These are phyloP conservation scores for Lasioglossum figueresi DNA, from an alignment of 2,888 invertebrate species.

Conservation along the genomic window DNA sequence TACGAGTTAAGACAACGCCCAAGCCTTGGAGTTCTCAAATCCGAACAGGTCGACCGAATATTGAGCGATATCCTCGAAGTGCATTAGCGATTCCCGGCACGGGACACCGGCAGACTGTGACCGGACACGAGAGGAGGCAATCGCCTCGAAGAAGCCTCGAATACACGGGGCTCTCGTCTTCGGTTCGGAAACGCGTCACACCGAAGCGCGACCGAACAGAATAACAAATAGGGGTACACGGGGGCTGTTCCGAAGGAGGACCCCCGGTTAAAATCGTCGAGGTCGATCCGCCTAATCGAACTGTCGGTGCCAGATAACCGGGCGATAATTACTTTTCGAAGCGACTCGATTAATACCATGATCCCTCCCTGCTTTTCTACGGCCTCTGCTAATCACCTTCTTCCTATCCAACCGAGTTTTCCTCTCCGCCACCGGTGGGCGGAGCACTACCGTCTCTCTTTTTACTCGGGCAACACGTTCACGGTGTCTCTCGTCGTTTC, in stretches of 20 bases:
- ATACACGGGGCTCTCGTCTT: not conserved
- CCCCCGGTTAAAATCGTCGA: constrained; percentile 26
- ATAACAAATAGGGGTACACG: not conserved
- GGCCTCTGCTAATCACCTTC: constrained; percentile 44
- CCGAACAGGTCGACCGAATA: not conserved
- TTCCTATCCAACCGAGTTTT: constrained; percentile 29
- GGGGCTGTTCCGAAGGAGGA: not conserved
- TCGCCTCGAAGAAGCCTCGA: constrained; percentile 7
- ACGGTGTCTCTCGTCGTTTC: not conserved
- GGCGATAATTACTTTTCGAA: constrained; percentile 73
- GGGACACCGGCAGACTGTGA: not conserved
- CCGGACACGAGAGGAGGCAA: not conserved
- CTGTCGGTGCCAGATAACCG: constrained; percentile 73
- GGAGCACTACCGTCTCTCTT: not conserved
- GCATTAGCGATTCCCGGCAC: constrained; percentile 6
- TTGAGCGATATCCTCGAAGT: not conserved
- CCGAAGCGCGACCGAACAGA: not conserved
- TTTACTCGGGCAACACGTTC: not conserved
- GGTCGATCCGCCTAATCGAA: constrained; percentile 64
- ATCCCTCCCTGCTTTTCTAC: constrained; percentile 47
- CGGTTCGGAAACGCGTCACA: not conserved
- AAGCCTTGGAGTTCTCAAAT: not conserved
- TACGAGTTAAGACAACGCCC: not conserved
- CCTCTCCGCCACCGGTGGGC: not conserved
- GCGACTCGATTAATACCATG: constrained; percentile 71